A percentile compares a stretch with the other conserved stretches of the same genome.
These are phyloP conservation scores for Cossypha caffra DNA, from an alignment of 2,797 vertebrate genomes.

Conservation along the genomic window DNA sequence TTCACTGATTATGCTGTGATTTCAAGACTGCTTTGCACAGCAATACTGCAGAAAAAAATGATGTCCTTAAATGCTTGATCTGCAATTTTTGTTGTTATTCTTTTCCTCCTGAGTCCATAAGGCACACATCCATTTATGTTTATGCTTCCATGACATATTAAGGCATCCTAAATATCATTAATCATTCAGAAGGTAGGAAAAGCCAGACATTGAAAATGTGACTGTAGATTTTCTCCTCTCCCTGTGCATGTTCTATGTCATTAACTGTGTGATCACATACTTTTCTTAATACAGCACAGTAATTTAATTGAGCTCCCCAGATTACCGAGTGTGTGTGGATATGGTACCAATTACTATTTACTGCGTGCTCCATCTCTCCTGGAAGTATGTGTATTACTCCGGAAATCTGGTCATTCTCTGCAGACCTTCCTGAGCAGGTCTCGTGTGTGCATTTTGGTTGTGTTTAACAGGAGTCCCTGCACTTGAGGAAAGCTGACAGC, in stretches of 20 bases:
- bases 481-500: not conserved
- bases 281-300: constrained; percentile 1
- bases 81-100: not conserved
- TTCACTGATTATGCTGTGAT: not conserved
- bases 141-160: too few species aligned
- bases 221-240: not conserved
- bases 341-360: constrained; percentile 32
- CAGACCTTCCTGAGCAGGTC: not conserved
- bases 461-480: not conserved
- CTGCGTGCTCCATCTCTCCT: not conserved
- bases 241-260: constrained; percentile 1
- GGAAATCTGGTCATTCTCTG: constrained; percentile 17
- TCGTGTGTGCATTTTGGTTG: not conserved
- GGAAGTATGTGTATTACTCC: not conserved
- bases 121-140: too few species aligned
- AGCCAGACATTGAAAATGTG: not conserved
- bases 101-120: too few species aligned
- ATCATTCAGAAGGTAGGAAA: not conserved
- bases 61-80: not conserved
- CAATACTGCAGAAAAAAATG: not conserved
- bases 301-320: constrained; percentile 11
- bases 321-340: not conserved
- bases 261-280: not conserved
- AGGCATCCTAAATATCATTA: not conserved
- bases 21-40: not conserved